These are phyloP conservation scores for Nineta flava DNA, from an alignment of 2,888 invertebrate species.

Conservation along the genomic window DNA sequence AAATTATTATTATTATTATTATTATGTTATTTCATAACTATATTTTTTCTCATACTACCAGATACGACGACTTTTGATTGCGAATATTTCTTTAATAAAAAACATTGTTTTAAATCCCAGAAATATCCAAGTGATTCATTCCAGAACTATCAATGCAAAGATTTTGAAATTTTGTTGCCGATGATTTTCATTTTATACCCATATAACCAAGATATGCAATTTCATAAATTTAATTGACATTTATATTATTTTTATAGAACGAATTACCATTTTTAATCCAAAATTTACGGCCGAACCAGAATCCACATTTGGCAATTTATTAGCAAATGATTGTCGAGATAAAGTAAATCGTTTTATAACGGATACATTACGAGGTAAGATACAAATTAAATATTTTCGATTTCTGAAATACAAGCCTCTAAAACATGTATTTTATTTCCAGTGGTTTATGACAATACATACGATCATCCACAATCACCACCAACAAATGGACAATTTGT, in stretches of 20 bases:
- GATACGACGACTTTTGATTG: too few species aligned
- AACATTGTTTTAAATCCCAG: too few species aligned
- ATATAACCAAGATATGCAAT: not conserved
- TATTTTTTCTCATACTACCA: too few species aligned
- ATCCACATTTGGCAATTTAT: conserved; percentile 32
- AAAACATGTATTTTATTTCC: not conserved
- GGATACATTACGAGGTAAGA: conserved; percentile 1
- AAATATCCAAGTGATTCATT: too few species aligned
- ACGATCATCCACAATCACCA: conserved; percentile 35
- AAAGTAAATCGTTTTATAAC: not conserved
- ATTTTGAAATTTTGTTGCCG: too few species aligned
- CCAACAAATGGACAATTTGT: conserved; percentile 9
- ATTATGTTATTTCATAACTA: too few species aligned
- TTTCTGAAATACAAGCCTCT: not conserved
- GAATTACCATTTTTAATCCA: conserved; percentile 20
- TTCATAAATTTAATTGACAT: not conserved
- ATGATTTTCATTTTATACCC: too few species aligned
- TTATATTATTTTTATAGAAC: not conserved
- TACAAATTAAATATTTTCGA: not conserved
- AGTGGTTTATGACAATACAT: conserved; percentile 16
- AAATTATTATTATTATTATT: too few species aligned
- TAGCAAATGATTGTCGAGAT: not conserved
- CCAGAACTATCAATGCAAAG: too few species aligned
- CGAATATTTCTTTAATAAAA: too few species aligned
- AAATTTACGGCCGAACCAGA: conserved; percentile 24